phyloP scores from a whole-genome alignment of 1,140 invertebrate species.

The Panagrolaimus sp. region DNA sequence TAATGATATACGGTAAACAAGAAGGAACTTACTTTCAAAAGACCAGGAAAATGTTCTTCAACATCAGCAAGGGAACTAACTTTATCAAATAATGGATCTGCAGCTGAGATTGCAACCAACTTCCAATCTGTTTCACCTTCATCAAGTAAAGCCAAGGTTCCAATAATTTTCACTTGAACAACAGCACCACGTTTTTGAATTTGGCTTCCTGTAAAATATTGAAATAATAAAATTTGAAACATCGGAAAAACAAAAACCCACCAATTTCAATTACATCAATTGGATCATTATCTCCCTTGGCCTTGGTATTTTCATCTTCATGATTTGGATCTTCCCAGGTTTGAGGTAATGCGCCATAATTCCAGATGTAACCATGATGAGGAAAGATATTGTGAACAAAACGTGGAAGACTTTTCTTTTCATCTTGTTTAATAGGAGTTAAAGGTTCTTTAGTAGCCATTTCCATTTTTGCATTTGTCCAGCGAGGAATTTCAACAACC shows the following conservation, averaged over 20 bases:
- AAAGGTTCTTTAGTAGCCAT: constrained; percentile 80
- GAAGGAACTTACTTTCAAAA: constrained; percentile 67
- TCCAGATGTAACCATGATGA: constrained; percentile 99
- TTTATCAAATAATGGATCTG: constrained; percentile 78
- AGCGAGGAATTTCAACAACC: constrained; percentile 96
- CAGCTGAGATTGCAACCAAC: constrained; percentile 82
- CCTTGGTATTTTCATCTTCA: constrained; percentile 78
- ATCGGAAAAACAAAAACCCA: constrained; percentile 62
- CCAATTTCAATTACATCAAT: constrained; percentile 98
- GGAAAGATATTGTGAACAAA: constrained; percentile 96
- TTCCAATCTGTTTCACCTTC: constrained; percentile 99
- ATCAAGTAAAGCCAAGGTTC: constrained; percentile 83
- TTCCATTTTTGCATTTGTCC: constrained; percentile 99
- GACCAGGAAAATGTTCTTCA: constrained; percentile 83
- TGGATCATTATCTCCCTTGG: constrained; percentile 95
- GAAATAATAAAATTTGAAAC: too few relatives aligned
- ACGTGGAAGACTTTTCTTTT: constrained; percentile 89
- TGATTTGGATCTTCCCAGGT: constrained; percentile 97
- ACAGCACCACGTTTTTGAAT: constrained; percentile 53
- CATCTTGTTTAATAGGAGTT: constrained; percentile 96
- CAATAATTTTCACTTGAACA: constrained; percentile 73
- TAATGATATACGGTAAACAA: neutral
- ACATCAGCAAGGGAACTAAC: constrained; percentile 80
- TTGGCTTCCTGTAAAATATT: too few relatives aligned
- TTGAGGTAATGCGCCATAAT: constrained; percentile 96